Percentiles rank a stretch among this genome's conserved stretches.
Conservation (phyloP, 2,888 invertebrate species). For the Linnaemya vulpina region DNA sequence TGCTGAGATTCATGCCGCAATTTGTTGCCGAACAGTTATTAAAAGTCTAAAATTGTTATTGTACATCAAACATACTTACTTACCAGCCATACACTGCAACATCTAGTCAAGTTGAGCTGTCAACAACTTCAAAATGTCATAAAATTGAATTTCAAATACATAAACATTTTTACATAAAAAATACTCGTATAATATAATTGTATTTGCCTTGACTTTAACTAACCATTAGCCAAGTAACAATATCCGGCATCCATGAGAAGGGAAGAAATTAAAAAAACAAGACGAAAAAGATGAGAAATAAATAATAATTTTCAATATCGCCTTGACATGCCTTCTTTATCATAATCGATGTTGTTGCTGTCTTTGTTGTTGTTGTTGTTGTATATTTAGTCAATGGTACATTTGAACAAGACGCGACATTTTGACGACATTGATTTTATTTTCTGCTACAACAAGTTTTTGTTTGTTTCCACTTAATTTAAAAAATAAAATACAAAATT, state of each 20-base stretch:
- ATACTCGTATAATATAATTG: not conserved
- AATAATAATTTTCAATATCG: slow-evolving; percentile 10
- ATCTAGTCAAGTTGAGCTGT: not conserved
- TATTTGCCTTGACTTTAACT: not conserved
- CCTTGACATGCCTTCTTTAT: slow-evolving; percentile 32
- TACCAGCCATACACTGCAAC: too few relatives aligned
- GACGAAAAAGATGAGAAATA: not conserved
- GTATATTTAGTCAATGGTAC: slow-evolving; percentile 50
- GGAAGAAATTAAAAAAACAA: too few relatives aligned
- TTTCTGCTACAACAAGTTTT: not conserved
- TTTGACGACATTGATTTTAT: slow-evolving; percentile 62
- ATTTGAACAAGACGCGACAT: slow-evolving; percentile 64
- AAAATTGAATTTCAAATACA: not conserved
- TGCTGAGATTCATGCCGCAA: too few relatives aligned
- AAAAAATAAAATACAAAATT: slow-evolving; percentile 23
- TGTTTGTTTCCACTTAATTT: slow-evolving; percentile 37
- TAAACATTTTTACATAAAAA: not conserved
- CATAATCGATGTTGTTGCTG: slow-evolving; percentile 51
- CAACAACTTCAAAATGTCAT: not conserved
- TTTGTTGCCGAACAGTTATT: too few relatives aligned
- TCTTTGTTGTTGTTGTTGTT: not conserved
- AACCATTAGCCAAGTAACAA: slow-evolving; percentile 5
- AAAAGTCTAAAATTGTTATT: too few relatives aligned
- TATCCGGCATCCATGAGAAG: not conserved
- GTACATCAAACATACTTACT: too few relatives aligned